Evolutionary conservation across 2,888 invertebrate species (phyloP), one percentile per base, ranked within the genome.

Genomic region (Atrina japonica): DNA sequence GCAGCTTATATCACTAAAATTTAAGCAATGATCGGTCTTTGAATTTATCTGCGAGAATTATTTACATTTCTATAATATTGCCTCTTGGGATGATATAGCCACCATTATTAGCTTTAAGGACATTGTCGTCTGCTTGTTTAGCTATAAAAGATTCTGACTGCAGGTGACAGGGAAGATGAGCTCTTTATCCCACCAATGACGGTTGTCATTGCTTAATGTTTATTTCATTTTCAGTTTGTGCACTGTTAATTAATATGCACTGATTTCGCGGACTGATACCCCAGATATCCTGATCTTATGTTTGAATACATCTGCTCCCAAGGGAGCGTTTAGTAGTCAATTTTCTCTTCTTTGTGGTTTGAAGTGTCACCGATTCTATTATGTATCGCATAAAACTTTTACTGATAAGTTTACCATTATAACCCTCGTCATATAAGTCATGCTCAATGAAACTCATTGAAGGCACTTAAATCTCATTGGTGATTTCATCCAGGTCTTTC

Each of bases 201-300:
- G 35, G 50, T 58, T 52, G 52, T 40, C 67, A 58, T 67, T 60
- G 52, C 43, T 52, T 50, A 66, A 66, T 72, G 67, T 72, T 63
- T 56, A 52, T 40, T 47, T 27, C 71, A 56, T 66, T 63, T 30
- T 66, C 49, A 47, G 21, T 27, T 50, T 30, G 58, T 40, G 56
- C 35, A 56, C 35, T 56, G 35, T 56, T 56, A 35, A 56, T 56
- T 35, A 56, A 56, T 35, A 41, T 35, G 56, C 56, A 56, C 18
- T 14, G 35, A 35, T 35, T 35, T 5, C 11, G 6, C 11, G 6
- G 5, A 11, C 11, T 35, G 35, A 35, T 35, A 35, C 11, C 11
- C 35, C 35, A 35, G 6, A 7, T 5, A 35, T 5, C 35, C 35
- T 5, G 35, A 35, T 5, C 35, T 35, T 35, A 35, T 11, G 11